Evolutionary conservation across 2,113 vertebrate genomes (phyloP), one percentile per base, ranked within the genome.

Genomic region (Bungarus multicinctus): DNA sequence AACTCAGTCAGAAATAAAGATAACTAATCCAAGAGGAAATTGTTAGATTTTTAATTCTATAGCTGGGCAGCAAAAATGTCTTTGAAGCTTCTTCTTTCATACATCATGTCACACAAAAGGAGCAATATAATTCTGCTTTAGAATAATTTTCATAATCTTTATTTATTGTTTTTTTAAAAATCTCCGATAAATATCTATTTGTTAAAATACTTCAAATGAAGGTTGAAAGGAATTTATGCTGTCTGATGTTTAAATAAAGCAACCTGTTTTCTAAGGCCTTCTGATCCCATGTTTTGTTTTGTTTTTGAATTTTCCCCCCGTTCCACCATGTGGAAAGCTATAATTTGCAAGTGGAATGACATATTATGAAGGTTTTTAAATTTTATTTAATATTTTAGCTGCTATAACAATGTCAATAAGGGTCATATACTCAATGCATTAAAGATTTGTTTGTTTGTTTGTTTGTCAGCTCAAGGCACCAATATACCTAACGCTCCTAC

Each of bases 221-320:
- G 91, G 53, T 53, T 87, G 2, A 74, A 4, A 39, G 1, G 88
- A 74, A 89, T 88, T 87, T 91, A 90, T 43, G 25, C 1, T 10
- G 3, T 43, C 30, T 86, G 25, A 39, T 10, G 88, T 95, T 87
- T 91, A 89, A 93, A 86, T 92, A 69, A 94, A 94, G 39, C 10
- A 43, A 57, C 22, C 0, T 50, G 39, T 89, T 94, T 90, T 92
- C 43, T 88, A 85, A 91, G 92, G 34, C 2, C 1, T 1, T 94
- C 14, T 54, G 34, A 88, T 74, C 92, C 14, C 64, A 69, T 92
- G 25, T 25, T 16, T 27, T n/a, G 4, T 86, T 47, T 25, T 47
- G 93, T 91, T 5, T 55, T 58, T 50, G 47, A 50, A 50, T 50
- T 50, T 10, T 3, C 43, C 45, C 47, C 27, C 25, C 3, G 27